These are phyloP conservation scores for Bursaphelenchus okinawaensis DNA, from an alignment of 2,888 invertebrate genomes.

Conservation along the genomic window DNA sequence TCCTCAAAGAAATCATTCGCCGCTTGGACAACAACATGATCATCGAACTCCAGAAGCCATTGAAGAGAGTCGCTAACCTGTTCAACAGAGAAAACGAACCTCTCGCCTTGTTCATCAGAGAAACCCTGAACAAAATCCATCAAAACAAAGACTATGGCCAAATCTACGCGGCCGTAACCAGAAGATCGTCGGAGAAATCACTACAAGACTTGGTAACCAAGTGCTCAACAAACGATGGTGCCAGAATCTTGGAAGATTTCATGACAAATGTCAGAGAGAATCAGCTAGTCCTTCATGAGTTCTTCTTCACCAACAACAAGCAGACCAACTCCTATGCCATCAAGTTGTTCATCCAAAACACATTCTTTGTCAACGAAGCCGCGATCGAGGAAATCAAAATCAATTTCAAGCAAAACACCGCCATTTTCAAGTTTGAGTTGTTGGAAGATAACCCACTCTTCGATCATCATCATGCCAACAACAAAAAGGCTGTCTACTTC, in stretches of 20 bases:
- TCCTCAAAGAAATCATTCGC: conserved; percentile 26
- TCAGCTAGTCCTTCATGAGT: conserved; percentile 48
- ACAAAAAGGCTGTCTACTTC: conserved; percentile 19
- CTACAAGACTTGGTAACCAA: conserved; percentile 24
- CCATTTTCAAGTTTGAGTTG: conserved; percentile 33
- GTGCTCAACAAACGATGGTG: conserved; percentile 22
- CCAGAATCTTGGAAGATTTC: conserved; percentile 15
- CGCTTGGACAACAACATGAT: conserved; percentile 27
- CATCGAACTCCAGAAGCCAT: conserved; percentile 20
- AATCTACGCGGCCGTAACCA: conserved; percentile 25
- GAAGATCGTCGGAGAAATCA: conserved; percentile 22
- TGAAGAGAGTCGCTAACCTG: conserved; percentile 35
- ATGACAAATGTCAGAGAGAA: conserved; percentile 22
- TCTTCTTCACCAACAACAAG: conserved; percentile 44
- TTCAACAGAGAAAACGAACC: conserved; percentile 38
- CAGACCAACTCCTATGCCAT: conserved; percentile 34
- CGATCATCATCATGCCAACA: conserved; percentile 12
- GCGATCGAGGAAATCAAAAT: conserved; percentile 23
- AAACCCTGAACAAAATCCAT: conserved; percentile 43
- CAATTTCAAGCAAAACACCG: conserved; percentile 26
- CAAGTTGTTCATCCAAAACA: conserved; percentile 27
- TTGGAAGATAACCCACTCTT: conserved; percentile 21
- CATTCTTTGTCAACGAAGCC: conserved; percentile 25
- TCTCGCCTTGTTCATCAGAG: conserved; percentile 34
- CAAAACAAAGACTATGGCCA: conserved; percentile 26